Evolutionary conservation across 2,797 vertebrate species (phyloP), one percentile per base, ranked within the genome.

Genomic region (Bufotes viridis): DNA sequence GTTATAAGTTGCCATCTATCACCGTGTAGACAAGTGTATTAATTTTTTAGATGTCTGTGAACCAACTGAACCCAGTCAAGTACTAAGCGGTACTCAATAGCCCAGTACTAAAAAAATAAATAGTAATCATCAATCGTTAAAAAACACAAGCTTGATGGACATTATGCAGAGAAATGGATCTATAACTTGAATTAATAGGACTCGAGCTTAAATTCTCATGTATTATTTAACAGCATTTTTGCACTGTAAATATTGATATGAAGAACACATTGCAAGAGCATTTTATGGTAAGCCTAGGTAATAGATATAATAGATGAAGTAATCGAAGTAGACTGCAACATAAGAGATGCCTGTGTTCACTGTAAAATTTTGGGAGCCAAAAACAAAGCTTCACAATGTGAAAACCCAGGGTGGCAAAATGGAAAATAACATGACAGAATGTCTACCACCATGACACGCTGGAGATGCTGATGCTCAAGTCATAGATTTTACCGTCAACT

Each of bases 291-390:
- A 91, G 87, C 87, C 90, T 90, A 89, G 86, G 84, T 81, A 24
- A 90, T 92, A 87, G 91, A 90, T 90, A 91, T 87, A 93, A 92
- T 80, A 92, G 85, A 87, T 91, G 91, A 92, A 92, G 92, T 92
- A 92, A 92, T 88, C 91, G 70, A 90, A 88, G 79, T 81, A 91
- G 93, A 91, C 53, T 88, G 83, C 57, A 60, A 26, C 53, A 78
- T 75, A 85, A 42, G 72, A 63, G 72, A 85, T 76, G 72, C 1
- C 57, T 65, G 83, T 20, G 14, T 65, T 53, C 72, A 85, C 57
- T 78, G 83, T 76, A 34, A 85, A 60, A 22, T 42, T 17, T 13
- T 13, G 5, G n/a, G 26, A 58, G 9, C 24, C 53, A 72, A 74
- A 67, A 69, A 34, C 5, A 34, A 58, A 0, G 3, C 53, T 58